Evolutionary conservation across 2,888 invertebrate genomes (phyloP).

Genomic region (Neelides folsomi): DNA sequence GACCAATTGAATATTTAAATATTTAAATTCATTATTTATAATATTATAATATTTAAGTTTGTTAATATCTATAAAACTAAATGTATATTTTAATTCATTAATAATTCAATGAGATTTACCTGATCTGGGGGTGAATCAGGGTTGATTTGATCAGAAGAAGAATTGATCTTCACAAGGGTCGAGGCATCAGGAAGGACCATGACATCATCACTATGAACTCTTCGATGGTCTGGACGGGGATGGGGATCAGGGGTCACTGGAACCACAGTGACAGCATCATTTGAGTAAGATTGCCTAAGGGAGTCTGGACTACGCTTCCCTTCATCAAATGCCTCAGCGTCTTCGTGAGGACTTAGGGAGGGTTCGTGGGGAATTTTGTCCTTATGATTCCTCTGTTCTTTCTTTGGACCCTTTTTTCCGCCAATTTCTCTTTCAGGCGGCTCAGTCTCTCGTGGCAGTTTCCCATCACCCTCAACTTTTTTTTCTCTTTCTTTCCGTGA

Average conservation of each 20-base stretch:
- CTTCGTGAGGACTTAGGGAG: too few species aligned
- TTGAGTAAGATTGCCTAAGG: background rate
- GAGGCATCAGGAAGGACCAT: slow-evolving; percentile 23
- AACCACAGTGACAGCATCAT: slow-evolving; percentile 29
- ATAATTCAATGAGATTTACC: too few species aligned
- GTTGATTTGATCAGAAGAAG: slow-evolving; percentile 2
- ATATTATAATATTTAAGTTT: too few species aligned
- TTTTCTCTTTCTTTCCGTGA: background rate
- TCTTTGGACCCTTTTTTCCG: slow-evolving; percentile 15
- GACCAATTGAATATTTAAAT: too few species aligned
- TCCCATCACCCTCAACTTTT: slow-evolving; percentile 4
- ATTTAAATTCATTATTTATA: too few species aligned
- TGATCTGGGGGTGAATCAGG: background rate
- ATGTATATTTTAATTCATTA: background rate
- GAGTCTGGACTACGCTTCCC: background rate
- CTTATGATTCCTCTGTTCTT: slow-evolving; percentile 5
- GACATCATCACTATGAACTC: slow-evolving; percentile 28
- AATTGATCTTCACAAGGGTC: slow-evolving; percentile 28
- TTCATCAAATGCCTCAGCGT: slow-evolving; percentile 7
- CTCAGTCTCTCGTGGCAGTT: slow-evolving; percentile 22
- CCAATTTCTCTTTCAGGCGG: slow-evolving; percentile 3
- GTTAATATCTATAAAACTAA: too few species aligned
- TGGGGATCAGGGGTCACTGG: slow-evolving; percentile 19
- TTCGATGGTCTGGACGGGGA: slow-evolving; percentile 19
- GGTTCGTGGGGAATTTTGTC: slow-evolving; percentile 34